Base-by-base conservation (phyloP, 2,113 vertebrate species). In the Callopanchax toddi region DNA sequence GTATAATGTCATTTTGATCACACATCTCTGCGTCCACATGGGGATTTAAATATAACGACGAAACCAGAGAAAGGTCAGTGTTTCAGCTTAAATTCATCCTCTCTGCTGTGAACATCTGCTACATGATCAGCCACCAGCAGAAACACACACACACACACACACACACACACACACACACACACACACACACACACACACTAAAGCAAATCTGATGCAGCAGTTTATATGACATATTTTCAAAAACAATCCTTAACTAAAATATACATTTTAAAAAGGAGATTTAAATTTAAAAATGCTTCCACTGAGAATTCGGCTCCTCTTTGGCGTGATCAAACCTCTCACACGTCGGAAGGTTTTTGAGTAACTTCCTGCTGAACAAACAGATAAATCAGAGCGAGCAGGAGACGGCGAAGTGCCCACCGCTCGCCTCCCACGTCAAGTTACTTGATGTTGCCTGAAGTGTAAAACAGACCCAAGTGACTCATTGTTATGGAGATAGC, bases 371-470 rank as follows among this genome's bases (percentile, higher is more conserved):
- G 50, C 49, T 70, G 68, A 83, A 77, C 29, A 8, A 79, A 83
- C 40, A 59, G 39, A 70, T 49, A 78, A 67, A 81, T 78, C 60
- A 69, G 48, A 72, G 51, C 26, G 32, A 54, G 70, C 61, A 18
- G 60, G 36, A 73, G 60, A 58, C 51, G 29, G 46, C 60, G 43
- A 76, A 68, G 62, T 48, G 67, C 48, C 55, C 48, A 2, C 36
- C 43, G 1, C 23, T 67, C 42, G 21, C 68, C 57, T 60, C 73
- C 73, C 63, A 50, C 49, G 48, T 71, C 42, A 54, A 58, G 32
- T 53, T 50, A 39, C 57, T 49, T 55, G 70, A 76, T 68, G 74
- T 60, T 10, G 54, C 79, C 76, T 82, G 81, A 78, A 67, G 69
- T 65, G 68, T 76, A 69, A 77, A 82, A 66, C 54, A 65, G 59